Base-by-base conservation (phyloP, 2,797 vertebrate species). In the Lacerta bilineata region DNA sequence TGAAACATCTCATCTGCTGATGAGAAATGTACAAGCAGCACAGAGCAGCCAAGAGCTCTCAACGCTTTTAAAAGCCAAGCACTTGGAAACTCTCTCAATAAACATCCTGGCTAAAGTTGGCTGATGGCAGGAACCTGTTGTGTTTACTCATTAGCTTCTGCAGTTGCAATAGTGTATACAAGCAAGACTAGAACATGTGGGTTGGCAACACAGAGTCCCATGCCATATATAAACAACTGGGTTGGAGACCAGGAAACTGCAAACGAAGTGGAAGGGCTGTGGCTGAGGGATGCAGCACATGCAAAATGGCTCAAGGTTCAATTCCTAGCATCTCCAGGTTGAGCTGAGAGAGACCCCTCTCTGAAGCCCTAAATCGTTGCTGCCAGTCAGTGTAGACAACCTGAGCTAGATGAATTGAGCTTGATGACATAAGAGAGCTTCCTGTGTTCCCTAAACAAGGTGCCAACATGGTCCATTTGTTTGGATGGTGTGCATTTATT, bases 141-240 rank as follows among this genome's bases (percentile, higher is more conserved):
- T 68, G 79, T 82, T 76, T 82, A 59, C 76, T 86, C 43, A 81
- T 76, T 68, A 83, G n/a, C 17, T 76, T 55, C 15, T 81, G 27
- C 43, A 82, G 59, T 29, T 55, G 61, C 55, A 33, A 39, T 17
- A 39, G 27, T 72, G 25, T 84, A 78, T 83, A 88, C 41, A 69
- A 46, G 78, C 27, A 80, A 79, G 69, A 69, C n/a, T n/a, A 18
- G 39, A 64, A 81, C 4, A 85, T 80, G 66, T 68, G 75, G 41
- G 18, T n/a, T 84, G 82, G 10, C 50, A 71, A 61, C 39, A 72
- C 46, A 13, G 36, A 75, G 59, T 36, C 27, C 79, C 33, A 39
- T 83, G 39, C 64, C 75, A 15, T 50, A 55, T 79, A 9, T 61
- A 72, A 33, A 20, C 36, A 88, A 3, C 10, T 39, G 72, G 39